Conservation (phyloP, 2,888 invertebrate genomes). For the Agelastica alni region DNA sequence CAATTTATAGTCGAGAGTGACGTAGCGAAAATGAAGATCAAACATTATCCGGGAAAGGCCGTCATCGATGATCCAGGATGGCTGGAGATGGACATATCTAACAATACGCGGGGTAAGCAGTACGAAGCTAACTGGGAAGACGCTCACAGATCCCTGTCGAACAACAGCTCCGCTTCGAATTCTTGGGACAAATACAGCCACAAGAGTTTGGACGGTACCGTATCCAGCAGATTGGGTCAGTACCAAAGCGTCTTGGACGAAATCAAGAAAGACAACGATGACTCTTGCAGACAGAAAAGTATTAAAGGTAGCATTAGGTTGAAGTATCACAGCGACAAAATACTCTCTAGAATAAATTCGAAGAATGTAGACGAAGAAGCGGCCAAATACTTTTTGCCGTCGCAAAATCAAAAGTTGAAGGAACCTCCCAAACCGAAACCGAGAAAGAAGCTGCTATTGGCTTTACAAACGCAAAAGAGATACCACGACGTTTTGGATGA, state of each 20-base stretch:
- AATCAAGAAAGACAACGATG: slow-evolving; percentile 42
- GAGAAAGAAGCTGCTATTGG: slow-evolving; percentile 45
- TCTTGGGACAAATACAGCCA: slow-evolving; percentile 50
- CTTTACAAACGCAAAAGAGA: slow-evolving; percentile 31
- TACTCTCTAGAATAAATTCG: slow-evolving; percentile 50
- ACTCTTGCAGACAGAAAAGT: slow-evolving; percentile 36
- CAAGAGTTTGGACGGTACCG: slow-evolving; percentile 51
- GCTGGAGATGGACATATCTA: slow-evolving; percentile 70
- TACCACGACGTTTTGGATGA: slow-evolving; percentile 46
- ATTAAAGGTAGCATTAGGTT: slow-evolving; percentile 45
- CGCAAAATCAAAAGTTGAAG: slow-evolving; percentile 30
- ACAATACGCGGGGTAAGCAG: slow-evolving; percentile 69
- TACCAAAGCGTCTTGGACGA: slow-evolving; percentile 52
- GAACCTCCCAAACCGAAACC: slow-evolving; percentile 47
- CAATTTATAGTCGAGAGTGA: background rate
- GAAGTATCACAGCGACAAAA: slow-evolving; percentile 54
- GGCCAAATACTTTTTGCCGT: slow-evolving; percentile 46
- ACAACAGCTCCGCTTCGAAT: slow-evolving; percentile 50
- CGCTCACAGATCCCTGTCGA: slow-evolving; percentile 63
- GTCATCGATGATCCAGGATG: slow-evolving; percentile 65
- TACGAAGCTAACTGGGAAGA: slow-evolving; percentile 88
- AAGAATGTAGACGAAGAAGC: slow-evolving; percentile 40
- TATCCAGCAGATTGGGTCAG: slow-evolving; percentile 49
- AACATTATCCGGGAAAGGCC: slow-evolving; percentile 83
- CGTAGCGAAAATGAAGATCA: slow-evolving; percentile 70